phyloP scores from a whole-genome alignment of 2,888 invertebrate genomes.

The Spisula solida region DNA sequence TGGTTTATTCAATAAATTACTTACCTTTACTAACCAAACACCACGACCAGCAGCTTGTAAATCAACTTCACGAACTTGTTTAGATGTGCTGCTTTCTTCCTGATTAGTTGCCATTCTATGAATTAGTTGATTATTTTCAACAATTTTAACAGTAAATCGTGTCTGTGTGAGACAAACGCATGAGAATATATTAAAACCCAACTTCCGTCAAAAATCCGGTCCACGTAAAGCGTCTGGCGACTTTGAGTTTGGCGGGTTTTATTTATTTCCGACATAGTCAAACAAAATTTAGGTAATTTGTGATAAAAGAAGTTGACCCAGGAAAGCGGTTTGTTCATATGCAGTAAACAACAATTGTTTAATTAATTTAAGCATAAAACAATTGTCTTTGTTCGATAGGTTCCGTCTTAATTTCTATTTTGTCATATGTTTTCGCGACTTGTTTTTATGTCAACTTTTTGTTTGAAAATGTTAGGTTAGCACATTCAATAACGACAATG shows the following conservation, averaged over 20 bases:
- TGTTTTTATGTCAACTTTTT: no score
- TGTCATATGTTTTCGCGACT: neutral
- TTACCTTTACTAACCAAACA: slow-evolving; percentile 97
- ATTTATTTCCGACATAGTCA: neutral
- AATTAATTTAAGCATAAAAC: neutral
- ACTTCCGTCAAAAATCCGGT: no score
- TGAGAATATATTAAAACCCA: no score
- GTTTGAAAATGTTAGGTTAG: neutral
- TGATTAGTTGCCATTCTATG: slow-evolving; percentile 31
- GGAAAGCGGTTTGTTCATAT: neutral
- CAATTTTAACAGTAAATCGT: no score
- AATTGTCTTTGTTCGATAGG: neutral
- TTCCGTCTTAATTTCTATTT: neutral
- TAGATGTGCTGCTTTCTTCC: slow-evolving; percentile 77
- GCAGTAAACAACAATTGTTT: neutral
- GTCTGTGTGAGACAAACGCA: no score
- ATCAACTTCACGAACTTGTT: slow-evolving; percentile 90
- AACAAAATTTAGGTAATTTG: neutral
- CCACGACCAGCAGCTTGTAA: slow-evolving; percentile 95
- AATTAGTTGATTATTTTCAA: neutral
- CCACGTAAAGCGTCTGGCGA: neutral
- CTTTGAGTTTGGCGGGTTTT: slow-evolving; percentile 26
- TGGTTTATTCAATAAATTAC: neutral
- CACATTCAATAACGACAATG: neutral
- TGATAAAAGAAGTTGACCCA: neutral